Conservation (phyloP, 1,140 invertebrate species). For the Diabrotica virgifera region DNA sequence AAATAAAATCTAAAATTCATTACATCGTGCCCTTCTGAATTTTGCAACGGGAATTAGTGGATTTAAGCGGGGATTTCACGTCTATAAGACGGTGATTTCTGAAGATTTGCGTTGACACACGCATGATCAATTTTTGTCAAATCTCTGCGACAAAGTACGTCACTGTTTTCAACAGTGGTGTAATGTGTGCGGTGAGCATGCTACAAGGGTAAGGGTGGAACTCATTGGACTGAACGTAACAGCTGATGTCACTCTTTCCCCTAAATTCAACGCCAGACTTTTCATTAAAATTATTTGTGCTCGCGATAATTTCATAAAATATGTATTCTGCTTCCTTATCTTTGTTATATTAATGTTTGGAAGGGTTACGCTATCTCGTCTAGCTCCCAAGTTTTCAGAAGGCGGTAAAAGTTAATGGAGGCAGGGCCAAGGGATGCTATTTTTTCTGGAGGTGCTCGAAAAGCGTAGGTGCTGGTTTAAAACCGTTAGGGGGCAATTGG, state of each 20-base stretch:
- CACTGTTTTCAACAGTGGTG: conserved; percentile 11
- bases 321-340: conserved; percentile 48
- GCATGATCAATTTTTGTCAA: no score
- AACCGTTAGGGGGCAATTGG: background rate
- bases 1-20: no score
- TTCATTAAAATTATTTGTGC: conserved; percentile 50
- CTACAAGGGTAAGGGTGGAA: conserved; percentile 39
- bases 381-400: conserved; percentile 9
- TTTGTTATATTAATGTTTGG: conserved; percentile 36
- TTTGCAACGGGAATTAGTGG: no score
- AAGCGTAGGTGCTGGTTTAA: background rate
- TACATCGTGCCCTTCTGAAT: no score
- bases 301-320: conserved; percentile 49
- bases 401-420: conserved; percentile 17
- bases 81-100: no score
- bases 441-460: background rate
- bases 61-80: no score
- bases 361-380: conserved; percentile 28
- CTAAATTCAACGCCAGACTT: conserved; percentile 44
- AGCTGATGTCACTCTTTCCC: conserved; percentile 50
- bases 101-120: no score
- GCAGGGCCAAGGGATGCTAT: conserved; percentile 2
- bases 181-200: conserved; percentile 20
- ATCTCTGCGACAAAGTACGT: background rate
- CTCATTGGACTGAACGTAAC: conserved; percentile 49